Conservation (phyloP, 2,888 invertebrate species). For the Cheiracanthium punctorium region DNA sequence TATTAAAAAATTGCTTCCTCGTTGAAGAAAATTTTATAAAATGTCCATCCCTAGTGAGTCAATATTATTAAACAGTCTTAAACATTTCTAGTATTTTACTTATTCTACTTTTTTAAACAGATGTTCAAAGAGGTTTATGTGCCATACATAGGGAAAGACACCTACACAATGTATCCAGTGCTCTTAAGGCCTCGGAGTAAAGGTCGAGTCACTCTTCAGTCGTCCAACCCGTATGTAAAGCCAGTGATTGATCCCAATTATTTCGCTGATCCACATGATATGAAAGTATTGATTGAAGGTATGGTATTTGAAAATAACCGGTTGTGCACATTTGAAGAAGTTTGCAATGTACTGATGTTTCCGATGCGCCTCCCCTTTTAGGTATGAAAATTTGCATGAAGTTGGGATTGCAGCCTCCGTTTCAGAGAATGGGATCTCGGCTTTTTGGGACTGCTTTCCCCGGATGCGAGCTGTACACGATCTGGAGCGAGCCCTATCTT, state of each 20-base stretch:
- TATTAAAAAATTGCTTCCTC: too few relatives aligned
- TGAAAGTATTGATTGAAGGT: slow-evolving; percentile 86
- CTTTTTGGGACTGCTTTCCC: slow-evolving; percentile 86
- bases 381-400: slow-evolving; percentile 83
- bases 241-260: slow-evolving; percentile 95
- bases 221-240: slow-evolving; percentile 87
- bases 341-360: too few relatives aligned
- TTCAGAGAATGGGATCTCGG: slow-evolving; percentile 87
- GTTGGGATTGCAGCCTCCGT: slow-evolving; percentile 85
- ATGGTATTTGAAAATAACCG: neutral
- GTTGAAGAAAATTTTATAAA: too few relatives aligned
- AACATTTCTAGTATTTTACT: neutral
- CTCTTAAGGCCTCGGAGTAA: slow-evolving; percentile 72
- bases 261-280: slow-evolving; percentile 86
- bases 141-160: slow-evolving; percentile 71
- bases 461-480: slow-evolving; percentile 80
- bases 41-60: too few relatives aligned
- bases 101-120: too few relatives aligned
- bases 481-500: slow-evolving; percentile 85
- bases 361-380: neutral
- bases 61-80: too few relatives aligned
- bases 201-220: slow-evolving; percentile 71
- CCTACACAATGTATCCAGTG: slow-evolving; percentile 72
- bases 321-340: neutral
- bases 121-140: slow-evolving; percentile 71